Evolutionary conservation across 2,113 vertebrate species (phyloP).

Genomic region (Myrmecophaga tridactyla): DNA sequence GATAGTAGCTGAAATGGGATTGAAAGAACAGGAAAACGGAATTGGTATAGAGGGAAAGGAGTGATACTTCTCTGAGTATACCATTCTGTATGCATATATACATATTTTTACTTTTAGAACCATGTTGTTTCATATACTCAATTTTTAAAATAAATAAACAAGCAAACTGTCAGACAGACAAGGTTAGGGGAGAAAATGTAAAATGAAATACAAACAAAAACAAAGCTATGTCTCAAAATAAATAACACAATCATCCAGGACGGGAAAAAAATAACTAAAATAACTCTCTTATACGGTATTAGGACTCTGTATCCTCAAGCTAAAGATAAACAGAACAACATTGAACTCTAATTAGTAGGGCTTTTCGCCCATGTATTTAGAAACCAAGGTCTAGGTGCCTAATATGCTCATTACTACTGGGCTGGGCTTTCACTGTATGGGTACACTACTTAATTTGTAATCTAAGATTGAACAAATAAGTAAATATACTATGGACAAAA

Average conservation of each 20-base stretch:
- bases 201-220: neutral
- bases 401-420: neutral
- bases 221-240: slow-evolving; percentile 10
- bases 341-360: neutral
- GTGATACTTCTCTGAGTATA: neutral
- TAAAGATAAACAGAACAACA: neutral
- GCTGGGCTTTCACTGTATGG: neutral
- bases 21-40: neutral
- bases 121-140: neutral
- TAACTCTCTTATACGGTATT: neutral
- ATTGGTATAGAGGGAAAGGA: neutral
- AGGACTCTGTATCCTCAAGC: neutral
- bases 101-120: neutral
- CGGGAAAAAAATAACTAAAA: neutral
- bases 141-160: neutral
- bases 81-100: neutral
- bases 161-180: neutral
- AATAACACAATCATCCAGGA: neutral
- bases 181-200: neutral
- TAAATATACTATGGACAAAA: neutral
- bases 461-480: neutral
- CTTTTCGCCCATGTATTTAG: neutral
- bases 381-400: neutral
- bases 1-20: neutral
- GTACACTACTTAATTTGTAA: neutral